These are phyloP conservation scores for Melanotaenia maccullochi DNA, from an alignment of 2,797 vertebrate species.

Conservation along the genomic window DNA sequence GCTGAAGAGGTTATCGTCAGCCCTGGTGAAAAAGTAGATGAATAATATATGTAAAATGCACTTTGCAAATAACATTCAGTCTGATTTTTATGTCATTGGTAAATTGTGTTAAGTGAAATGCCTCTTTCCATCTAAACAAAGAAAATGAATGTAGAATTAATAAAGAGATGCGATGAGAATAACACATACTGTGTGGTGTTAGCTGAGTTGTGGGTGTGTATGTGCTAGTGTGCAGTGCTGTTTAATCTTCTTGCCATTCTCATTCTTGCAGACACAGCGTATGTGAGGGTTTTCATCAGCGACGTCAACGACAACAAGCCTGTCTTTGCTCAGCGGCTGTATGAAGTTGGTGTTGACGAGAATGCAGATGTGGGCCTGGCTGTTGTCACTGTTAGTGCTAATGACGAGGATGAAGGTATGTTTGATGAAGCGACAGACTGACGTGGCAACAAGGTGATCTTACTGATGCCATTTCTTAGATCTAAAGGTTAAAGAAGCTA, in stretches of 20 bases:
- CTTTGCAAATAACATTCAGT: constrained; percentile 50
- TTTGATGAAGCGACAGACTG: constrained; percentile 38
- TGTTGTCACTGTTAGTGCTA: constrained; percentile 87
- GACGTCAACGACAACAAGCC: constrained; percentile 95
- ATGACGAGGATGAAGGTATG: constrained; percentile 90
- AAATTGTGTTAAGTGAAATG: constrained; percentile 62
- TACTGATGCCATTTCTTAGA: constrained; percentile 21
- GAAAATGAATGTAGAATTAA: constrained; percentile 62
- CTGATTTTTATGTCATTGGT: constrained; percentile 63
- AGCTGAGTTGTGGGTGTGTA: neutral
- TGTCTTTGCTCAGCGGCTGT: constrained; percentile 85
- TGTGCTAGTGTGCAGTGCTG: constrained; percentile 8
- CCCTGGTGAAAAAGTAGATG: constrained; percentile 57
- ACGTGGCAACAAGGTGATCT: constrained; percentile 26
- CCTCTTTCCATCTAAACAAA: constrained; percentile 46
- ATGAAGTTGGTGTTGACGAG: constrained; percentile 88
- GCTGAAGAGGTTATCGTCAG: constrained; percentile 40
- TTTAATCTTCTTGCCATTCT: constrained; percentile 71
- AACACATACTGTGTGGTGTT: constrained; percentile 4
- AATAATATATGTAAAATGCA: constrained; percentile 67
- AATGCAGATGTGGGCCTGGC: constrained; percentile 88
- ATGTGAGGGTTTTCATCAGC: constrained; percentile 89
- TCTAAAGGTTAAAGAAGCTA: constrained; percentile 52
- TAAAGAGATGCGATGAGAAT: constrained; percentile 54
- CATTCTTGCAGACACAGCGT: constrained; percentile 86